Base-by-base conservation (phyloP, 2,888 invertebrate genomes). In the Uropetala carovei region DNA sequence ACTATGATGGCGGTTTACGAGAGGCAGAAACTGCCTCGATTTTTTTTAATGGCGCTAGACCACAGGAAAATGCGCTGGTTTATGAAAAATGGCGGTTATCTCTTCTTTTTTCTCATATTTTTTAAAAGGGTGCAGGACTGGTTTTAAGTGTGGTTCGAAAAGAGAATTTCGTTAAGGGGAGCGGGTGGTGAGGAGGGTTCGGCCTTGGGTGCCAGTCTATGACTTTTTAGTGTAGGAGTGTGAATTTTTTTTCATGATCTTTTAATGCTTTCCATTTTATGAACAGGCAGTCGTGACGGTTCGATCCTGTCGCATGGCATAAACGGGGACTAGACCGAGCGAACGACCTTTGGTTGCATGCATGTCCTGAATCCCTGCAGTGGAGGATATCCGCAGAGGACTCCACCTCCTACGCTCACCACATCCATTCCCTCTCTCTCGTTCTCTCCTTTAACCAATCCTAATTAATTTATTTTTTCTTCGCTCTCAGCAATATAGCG, bases 251-350 rank as follows among this genome's bases (percentile, higher is more conserved):
- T 43, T 43, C 43, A 43, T 43, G 43, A 57, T 0, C 83, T 18
- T n/a, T n/a, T 83, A 83, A 83, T 83, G 83, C 83, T 56, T 43
- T 30, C n/a, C 83, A 43, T 83, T 83, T 83, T 83, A 83, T 83
- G 83, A 43, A 83, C 43, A 30, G 83, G 18, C 16, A 43, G 57
- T 57, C 43, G 83, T 57, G 83, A 18, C 30, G 10, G 83, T 43
- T 43, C 16, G 30, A 56, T 14, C 18, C 43, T 83, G 83, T 83
- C 83, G 43, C 83, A 57, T 43, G 18, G 30, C 56, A 56, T 83
- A 56, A 83, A 83, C 83, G 14, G 83, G 16, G 83, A 56, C 13
- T 75, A 27, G 43, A 83, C 43, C 27, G 43, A 18, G 43, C 18
- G 43, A 16, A 56, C 43, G 56, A 83, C 83, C 14, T 75, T 18